These are phyloP conservation scores for Drosophila sturtevanti DNA, from an alignment of 1,140 invertebrate genomes.

Conservation along the genomic window DNA sequence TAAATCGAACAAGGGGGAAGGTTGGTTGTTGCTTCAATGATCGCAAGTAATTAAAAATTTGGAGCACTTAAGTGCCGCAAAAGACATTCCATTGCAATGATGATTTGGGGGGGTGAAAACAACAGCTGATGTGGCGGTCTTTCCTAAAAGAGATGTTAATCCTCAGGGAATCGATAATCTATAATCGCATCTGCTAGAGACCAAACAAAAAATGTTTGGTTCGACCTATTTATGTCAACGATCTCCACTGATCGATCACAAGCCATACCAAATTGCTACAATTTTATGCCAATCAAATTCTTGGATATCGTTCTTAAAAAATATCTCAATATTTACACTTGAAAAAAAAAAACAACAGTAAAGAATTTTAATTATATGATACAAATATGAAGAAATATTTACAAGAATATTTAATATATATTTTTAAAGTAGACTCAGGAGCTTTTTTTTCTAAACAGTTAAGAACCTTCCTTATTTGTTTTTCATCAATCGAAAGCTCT, in stretches of 20 bases:
- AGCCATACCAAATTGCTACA: conserved; percentile 30
- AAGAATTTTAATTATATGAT: too few relatives aligned
- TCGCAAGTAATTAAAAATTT: conserved; percentile 58
- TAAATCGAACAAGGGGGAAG: background rate
- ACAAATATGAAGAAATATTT: too few relatives aligned
- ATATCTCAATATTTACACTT: background rate
- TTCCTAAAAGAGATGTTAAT: background rate
- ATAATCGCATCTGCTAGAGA: background rate
- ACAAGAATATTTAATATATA: too few relatives aligned
- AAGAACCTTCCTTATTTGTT: too few relatives aligned
- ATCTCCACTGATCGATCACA: conserved; percentile 13
- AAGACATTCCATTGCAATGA: background rate
- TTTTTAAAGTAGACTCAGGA: too few relatives aligned
- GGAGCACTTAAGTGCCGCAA: conserved; percentile 51
- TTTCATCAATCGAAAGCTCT: too few relatives aligned
- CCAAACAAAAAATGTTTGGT: too few relatives aligned
- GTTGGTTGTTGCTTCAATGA: conserved; percentile 22
- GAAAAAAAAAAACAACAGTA: conserved; percentile 19
- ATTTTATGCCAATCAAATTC: conserved; percentile 65
- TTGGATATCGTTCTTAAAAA: conserved; percentile 10
- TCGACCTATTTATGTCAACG: conserved; percentile 21
- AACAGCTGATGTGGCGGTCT: background rate
- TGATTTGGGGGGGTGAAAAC: background rate
- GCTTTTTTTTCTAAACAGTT: too few relatives aligned
- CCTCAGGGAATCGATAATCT: conserved; percentile 1